Percentiles rank a stretch among this genome's conserved stretches.
These are phyloP conservation scores for Fragum whitleyi DNA, from an alignment of 2,888 invertebrate genomes.

Conservation along the genomic window DNA sequence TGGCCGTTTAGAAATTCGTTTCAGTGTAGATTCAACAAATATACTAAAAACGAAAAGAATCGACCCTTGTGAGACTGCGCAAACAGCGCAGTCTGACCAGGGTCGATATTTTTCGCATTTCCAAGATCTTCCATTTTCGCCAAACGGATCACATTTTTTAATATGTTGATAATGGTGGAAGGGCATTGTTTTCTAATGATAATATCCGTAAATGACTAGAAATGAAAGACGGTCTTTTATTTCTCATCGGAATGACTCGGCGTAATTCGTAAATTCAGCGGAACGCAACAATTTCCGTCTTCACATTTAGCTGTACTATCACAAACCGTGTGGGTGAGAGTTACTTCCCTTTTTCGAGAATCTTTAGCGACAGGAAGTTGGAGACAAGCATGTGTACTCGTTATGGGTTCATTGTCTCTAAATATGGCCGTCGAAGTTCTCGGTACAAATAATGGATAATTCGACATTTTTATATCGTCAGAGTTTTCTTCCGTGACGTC, in stretches of 20 bases:
- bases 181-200: no score
- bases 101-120: no score
- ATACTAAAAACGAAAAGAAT: no score
- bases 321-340: constrained; percentile 7
- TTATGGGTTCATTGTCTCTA: constrained; percentile 6
- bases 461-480: constrained; percentile 35
- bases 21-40: no score
- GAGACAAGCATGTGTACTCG: not conserved
- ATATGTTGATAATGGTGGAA: no score
- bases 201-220: no score
- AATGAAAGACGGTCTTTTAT: not conserved
- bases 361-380: not conserved
- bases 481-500: constrained; percentile 52
- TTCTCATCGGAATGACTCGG: not conserved
- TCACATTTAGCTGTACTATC: constrained; percentile 17
- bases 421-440: not conserved
- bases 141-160: no score
- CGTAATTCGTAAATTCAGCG: constrained; percentile 41
- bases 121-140: no score
- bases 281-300: constrained; percentile 32
- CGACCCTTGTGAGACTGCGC: no score
- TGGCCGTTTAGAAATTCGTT: no score
- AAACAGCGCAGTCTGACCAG: no score
- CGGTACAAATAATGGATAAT: constrained; percentile 44
- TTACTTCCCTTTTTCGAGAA: not conserved